These are phyloP conservation scores for Leptonema lineaticorne DNA, from an alignment of 1,140 invertebrate species.

Conservation along the genomic window DNA sequence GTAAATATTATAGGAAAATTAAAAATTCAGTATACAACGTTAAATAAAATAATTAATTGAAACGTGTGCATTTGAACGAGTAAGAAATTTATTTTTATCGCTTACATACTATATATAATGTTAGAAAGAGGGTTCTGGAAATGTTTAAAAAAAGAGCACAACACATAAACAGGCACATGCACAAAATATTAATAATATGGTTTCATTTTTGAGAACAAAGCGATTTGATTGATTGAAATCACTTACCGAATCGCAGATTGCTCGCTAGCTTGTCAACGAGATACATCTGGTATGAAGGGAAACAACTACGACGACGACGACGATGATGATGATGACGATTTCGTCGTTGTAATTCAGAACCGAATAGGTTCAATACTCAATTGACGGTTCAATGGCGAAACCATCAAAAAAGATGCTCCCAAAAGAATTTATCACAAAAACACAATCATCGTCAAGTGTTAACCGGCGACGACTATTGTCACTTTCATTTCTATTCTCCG, in stretches of 20 bases:
- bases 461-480: not conserved
- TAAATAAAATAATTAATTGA: no score
- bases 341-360: not conserved
- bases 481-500: not conserved
- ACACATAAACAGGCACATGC: not conserved
- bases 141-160: not conserved
- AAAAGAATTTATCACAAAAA: not conserved
- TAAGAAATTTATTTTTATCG: no score
- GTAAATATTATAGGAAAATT: no score
- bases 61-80: no score
- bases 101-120: no score
- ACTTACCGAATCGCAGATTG: constrained; percentile 40
- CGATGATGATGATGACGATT: not conserved
- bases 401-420: not conserved
- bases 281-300: constrained; percentile 32
- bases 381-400: not conserved
- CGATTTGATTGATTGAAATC: constrained; percentile 7
- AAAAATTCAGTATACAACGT: no score
- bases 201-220: not conserved
- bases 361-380: not conserved
- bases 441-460: not conserved
- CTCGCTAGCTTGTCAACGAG: constrained; percentile 39
- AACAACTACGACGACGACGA: not conserved
- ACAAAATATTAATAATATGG: not conserved
- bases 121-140: no score